Base-by-base conservation (phyloP, 37 sponge, comb jelly and placozoan species). In the Cliona cf. orientalis region DNA sequence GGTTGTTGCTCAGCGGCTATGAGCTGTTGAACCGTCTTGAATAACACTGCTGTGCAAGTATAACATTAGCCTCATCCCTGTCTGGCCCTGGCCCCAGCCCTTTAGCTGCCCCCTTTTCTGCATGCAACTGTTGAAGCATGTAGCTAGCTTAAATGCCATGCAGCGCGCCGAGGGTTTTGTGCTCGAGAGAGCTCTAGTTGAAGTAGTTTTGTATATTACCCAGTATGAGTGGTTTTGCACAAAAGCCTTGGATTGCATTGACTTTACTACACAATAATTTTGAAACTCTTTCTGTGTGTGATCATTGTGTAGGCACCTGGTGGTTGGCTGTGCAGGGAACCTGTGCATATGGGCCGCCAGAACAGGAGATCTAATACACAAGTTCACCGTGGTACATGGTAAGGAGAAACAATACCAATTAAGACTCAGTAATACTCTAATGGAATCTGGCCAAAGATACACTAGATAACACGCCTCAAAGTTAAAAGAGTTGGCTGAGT, bases 341-440 rank as follows among this genome's bases (percentile, higher is more conserved):
- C 39, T 89, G 69, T 83, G 79, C 39, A 46, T 89, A 41, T 89
- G 85, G 84, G 66, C 71, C 4, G 64, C 79, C 31, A 42, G 42
- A 28, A 74, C 65, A 42, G 90, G 85, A 23, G 58, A 79, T 19
- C 65, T 83, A 23, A 61, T 85, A 28, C 71, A 85, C 41, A 85
- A 77, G 42, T 70, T 67, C 71, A 85, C 85, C 45, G 42, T 76
- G 21, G 5, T 45, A 3, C 40, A 69, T 2, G 55, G 56, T 70
- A 42, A 32, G 81, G 44, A 25, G 56, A 21, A 33, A 38, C n/a
- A 3, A 49, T 17, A 49, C 11, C 55, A 19, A n/a, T n/a, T n/a
- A n/a, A n/a, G n/a, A n/a, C n/a, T n/a, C n/a, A n/a, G n/a, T n/a
- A n/a, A 49, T 17, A 49, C 17, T 49, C 14, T 17, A 49, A 11